Evolutionary conservation across 1,140 invertebrate species (phyloP), one percentile per base, ranked within the genome.

Genomic region (Cotesia vestalis): DNA sequence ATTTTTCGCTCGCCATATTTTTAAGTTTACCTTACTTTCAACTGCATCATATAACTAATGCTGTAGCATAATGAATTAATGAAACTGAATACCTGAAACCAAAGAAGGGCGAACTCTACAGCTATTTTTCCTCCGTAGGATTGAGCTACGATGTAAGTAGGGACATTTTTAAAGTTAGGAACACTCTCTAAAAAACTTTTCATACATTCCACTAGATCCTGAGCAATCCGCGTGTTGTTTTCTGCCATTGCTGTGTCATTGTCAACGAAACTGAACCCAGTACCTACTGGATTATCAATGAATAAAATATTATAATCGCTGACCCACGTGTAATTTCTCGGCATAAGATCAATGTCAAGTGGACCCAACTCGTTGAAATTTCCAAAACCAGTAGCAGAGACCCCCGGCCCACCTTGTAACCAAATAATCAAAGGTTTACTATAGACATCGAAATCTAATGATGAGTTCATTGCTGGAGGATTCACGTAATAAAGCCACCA

Each of bases 251-350:
- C 90, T 89, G 12, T 76, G 77, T 1, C 78, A 72, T 71, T 87
- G 81, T 92, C 91, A 0, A 92, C 92, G 78, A 95, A 95, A 84
- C 94, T 96, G 82, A 90, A 97, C 1, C 95, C 95, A 14, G 93
- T 90, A 1, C 95, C 95, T 4, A 97, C 94, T 1, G 95, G 95
- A 83, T 94, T 96, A 79, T 97, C 95, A 17, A 96, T 90, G 80
- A 96, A 96, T 1, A 96, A 78, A 4, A 97, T 89, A 80, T 95
- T 96, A 77, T 92, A 91, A 73, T 91, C 84, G 73, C 90, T 90
- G 11, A 94, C 92, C 94, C 94, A 96, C 11, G 91, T 92, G 73
- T 87, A 86, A 73, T 92, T 90, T 77, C 94, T 89, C 11, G 87
- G 84, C 14, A 92, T 88, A 0, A 93, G 84, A 40, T 92, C 81